Base-by-base conservation (phyloP, 2,113 vertebrate species). In the Puffinus mauretanicus region DNA sequence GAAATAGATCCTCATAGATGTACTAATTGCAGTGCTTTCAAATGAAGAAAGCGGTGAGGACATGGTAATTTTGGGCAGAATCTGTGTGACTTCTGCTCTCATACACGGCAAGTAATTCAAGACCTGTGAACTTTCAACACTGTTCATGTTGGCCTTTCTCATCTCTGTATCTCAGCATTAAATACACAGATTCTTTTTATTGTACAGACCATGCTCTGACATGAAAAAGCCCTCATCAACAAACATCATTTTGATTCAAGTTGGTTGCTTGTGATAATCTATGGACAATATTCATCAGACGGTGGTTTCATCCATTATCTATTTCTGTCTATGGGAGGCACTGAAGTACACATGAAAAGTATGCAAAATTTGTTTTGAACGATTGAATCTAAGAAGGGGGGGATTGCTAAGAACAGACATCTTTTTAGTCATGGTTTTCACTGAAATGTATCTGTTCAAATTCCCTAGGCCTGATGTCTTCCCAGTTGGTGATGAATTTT, bases 331-430 rank as follows among this genome's bases (percentile, higher is more conserved):
- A 36, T 49, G 60, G 55, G 42, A 96, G 60, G 60, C 79, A 91
- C 86, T 86, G 90, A 95, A 95, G 95, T 64, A 84, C 88, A 91
- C 84, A 92, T 88, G 88, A 93, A 93, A 95, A 90, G 67, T 64
- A 96, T 92, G 88, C 57, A 94, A 95, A 96, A 95, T 86, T 95
- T 95, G 86, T 88, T 96, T 94, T 94, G 86, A 95, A 92, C 93
- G 64, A 94, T 70, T 95, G 76, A 93, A 52, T 95, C 55, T 88
- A 66, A 90, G 90, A 92, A 60, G 46, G 49, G 32, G 29, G 51
- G n/a, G 16, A 90, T 70, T 86, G 76, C 67, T 95, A 86, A 88
- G 85, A 95, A 83, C 75, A 94, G 79, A 60, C 22, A 73, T 90
- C 32, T 72, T 95, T 96, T 92, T 90, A 96, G 62, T 77, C 75